Evolutionary conservation across 2,797 vertebrate species (phyloP), one percentile per base, ranked within the genome.

Genomic region (Anguilla marmorata): DNA sequence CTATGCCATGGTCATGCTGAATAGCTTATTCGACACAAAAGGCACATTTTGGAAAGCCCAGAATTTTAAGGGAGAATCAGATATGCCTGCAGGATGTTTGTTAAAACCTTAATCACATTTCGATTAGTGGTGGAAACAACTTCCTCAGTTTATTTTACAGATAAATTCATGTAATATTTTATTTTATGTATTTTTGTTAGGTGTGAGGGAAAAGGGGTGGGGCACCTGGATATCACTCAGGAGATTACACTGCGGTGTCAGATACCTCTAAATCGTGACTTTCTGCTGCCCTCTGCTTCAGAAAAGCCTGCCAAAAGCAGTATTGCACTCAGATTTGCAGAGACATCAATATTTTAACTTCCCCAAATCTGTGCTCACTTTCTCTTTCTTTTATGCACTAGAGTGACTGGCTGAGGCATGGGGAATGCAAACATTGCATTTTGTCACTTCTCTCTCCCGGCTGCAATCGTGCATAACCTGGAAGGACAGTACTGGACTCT

Each of bases 331-430:
- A 45, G 30, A 1, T 84, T 84, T 14, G 33, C 14, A 9, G 11
- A 37, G 12, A 8, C 84, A 85, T 85, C 84, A 63, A 60, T 60
- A 85, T 63, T 85, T 85, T 52, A 85, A 19, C 30, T 60, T 60
- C 30, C 7, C 37, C 33, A 56, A 30, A 85, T 85, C 41, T 14
- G 54, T 30, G 1, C 48, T 60, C 33, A 19, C n/a, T 60, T 33
- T 1, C 12, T 60, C 48, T 2, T 24, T 33, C 52, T 33, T 33
- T 76, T 11, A 2, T 30, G 14, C 16, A 16, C 58, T 3, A 6
- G 37, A 21, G n/a, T 41, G 54, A 9, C 3, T 33, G 83, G 12
- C 83, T 58, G 48, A 54, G 27, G 30, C 33, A 60, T 2, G 30
- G 16, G 56, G 19, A 63, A 58, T 30, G 3, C 27, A 27, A 54